phyloP scores from a whole-genome alignment of 2,797 vertebrate species.

The Rhabdophis nuchalis region DNA sequence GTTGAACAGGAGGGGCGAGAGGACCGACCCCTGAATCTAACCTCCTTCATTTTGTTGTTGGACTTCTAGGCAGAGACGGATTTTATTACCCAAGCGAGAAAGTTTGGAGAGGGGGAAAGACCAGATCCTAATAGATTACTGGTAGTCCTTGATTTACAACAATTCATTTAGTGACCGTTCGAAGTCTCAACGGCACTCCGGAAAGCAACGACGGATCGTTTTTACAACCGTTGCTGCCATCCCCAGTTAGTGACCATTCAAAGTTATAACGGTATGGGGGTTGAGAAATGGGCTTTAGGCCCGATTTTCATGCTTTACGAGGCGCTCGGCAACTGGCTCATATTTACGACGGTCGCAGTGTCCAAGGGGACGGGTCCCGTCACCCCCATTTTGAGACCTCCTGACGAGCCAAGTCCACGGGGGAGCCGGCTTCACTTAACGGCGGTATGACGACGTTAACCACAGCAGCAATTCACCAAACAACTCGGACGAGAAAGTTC shows the following conservation, averaged over 20 bases:
- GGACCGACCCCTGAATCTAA: too few species aligned
- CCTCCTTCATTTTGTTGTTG: neutral
- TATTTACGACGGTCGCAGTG: neutral
- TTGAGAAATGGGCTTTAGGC: fast-evolving
- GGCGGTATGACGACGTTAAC: neutral
- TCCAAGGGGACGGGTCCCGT: fast-evolving
- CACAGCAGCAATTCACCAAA: neutral
- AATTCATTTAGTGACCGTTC: neutral
- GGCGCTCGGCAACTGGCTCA: neutral
- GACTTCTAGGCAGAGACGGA: neutral
- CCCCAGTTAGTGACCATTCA: neutral
- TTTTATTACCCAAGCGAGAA: neutral
- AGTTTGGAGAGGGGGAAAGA: neutral
- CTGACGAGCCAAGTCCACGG: too few species aligned
- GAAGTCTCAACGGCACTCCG: neutral
- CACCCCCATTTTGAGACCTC: neutral
- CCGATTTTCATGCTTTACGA: too few species aligned
- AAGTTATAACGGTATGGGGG: neutral
- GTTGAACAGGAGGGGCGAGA: too few species aligned
- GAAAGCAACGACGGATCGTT: too few species aligned
- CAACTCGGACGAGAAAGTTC: neutral
- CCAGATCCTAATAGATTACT: neutral
- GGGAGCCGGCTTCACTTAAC: neutral
- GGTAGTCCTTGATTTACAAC: neutral
- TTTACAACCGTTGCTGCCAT: too few species aligned